Percentiles rank a stretch among this genome's conserved stretches.
These are phyloP conservation scores for Polia nebulosa DNA, from an alignment of 2,888 invertebrate genomes.

Conservation along the genomic window DNA sequence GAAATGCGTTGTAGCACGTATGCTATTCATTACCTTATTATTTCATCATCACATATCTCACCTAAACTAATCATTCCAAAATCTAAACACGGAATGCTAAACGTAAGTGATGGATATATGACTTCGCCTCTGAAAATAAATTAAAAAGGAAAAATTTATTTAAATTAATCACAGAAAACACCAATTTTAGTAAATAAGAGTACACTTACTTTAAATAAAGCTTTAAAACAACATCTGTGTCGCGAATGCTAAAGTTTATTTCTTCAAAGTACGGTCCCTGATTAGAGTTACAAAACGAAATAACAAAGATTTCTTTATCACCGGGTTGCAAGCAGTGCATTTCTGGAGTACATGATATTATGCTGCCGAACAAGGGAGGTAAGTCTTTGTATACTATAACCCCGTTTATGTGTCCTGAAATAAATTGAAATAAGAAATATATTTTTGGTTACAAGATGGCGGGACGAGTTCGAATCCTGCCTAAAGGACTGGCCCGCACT, in stretches of 20 bases:
- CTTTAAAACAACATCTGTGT: constrained; percentile 90
- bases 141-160: neutral
- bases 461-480: neutral
- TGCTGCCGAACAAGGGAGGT: constrained; percentile 90
- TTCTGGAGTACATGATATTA: constrained; percentile 88
- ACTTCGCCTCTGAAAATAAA: constrained; percentile 90
- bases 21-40: neutral
- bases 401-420: constrained; percentile 91
- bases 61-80: constrained; percentile 91
- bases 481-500: neutral
- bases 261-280: constrained; percentile 92
- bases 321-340: constrained; percentile 86
- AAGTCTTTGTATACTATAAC: constrained; percentile 87
- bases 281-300: constrained; percentile 90
- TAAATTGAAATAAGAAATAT: constrained; percentile 15
- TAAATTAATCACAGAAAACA: neutral
- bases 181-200: neutral
- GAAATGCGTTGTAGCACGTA: neutral
- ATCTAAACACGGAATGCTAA: constrained; percentile 89
- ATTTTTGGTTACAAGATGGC: neutral
- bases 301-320: constrained; percentile 87
- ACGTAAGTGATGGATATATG: constrained; percentile 91
- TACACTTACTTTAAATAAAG: constrained; percentile 90
- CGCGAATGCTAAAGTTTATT: constrained; percentile 91
- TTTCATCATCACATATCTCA: constrained; percentile 65